These are phyloP conservation scores for Tetanocera ferruginea DNA, from an alignment of 2,888 invertebrate species.

Conservation along the genomic window DNA sequence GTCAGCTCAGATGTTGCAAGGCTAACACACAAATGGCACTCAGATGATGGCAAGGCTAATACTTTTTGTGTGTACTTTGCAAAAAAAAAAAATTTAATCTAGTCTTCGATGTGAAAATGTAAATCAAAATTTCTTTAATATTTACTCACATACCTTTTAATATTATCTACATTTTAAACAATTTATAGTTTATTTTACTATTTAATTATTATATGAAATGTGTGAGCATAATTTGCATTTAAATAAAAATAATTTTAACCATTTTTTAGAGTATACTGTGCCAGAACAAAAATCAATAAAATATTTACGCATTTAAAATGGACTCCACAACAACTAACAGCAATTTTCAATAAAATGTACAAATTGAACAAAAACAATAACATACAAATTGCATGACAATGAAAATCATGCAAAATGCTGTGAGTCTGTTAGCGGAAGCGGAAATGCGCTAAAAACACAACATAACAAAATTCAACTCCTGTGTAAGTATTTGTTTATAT, in stretches of 20 bases:
- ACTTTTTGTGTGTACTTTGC: too few species aligned
- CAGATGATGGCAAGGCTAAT: too few species aligned
- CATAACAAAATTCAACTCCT: background rate
- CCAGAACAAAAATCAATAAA: background rate
- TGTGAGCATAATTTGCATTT: background rate
- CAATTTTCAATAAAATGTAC: background rate
- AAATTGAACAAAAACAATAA: slow-evolving; percentile 11
- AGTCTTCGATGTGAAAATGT: too few species aligned
- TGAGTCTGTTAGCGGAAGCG: background rate
- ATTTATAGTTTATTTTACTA: too few species aligned
- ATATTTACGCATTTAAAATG: background rate
- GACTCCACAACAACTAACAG: background rate
- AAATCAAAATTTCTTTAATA: too few species aligned
- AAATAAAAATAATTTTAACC: too few species aligned
- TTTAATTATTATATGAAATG: background rate
- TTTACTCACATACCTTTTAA: too few species aligned
- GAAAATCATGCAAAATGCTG: background rate
- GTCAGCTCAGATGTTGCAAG: too few species aligned
- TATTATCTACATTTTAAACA: too few species aligned
- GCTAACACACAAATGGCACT: too few species aligned
- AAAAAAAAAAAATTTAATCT: too few species aligned
- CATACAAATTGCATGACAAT: slow-evolving; percentile 11
- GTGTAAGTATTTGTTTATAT: background rate
- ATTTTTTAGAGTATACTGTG: background rate
- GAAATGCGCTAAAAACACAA: background rate